Evolutionary conservation across 2,797 vertebrate species (phyloP), one percentile per base, ranked within the genome.

Genomic region (Novumbra hubbsi): DNA sequence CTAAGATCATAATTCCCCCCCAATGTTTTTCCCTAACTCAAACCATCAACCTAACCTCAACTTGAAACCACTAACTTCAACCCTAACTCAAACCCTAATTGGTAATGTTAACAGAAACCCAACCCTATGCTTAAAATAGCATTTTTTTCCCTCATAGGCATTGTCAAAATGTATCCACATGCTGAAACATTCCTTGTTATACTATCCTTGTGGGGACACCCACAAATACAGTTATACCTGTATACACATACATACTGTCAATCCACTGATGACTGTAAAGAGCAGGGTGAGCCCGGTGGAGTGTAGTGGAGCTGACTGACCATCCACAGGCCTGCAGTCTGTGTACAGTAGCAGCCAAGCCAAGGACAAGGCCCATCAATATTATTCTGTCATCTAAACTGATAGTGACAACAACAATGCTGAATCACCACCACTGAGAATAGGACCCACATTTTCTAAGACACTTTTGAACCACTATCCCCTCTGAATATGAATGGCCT

Each of bases 291-390:
- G 57, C 82, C 85, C 77, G 6, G 70, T 85, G 88, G 84, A 83
- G 72, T 8, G 68, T 52, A 21, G 55, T 60, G 55, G 3, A 11
- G 55, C 55, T 11, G 55, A 60, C 55, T 21, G 55, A 24, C 21
- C 55, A 4, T 24, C 9, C 21, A 11, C 24, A 71, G 77, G 72
- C 73, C 67, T 2, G 78, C 72, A 74, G 79, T 76, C 77, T 72
- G 11, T 86, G 81, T 83, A 82, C 69, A 85, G 86, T 89, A 88
- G 87, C 84, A 86, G 84, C 83, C 63, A 30, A 60, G 78, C 81
- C 87, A 90, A 91, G 88, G 88, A 90, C 88, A 80, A 77, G 83
- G 78, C 70, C 72, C 87, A 92, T 94, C 91, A 88, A 93, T 92
- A 89, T 85, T 78, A 86, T 80, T 86, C 87, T 87, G 85, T 86